These are phyloP conservation scores for Elanoides forficatus DNA, from an alignment of 2,113 vertebrate species.

Conservation along the genomic window DNA sequence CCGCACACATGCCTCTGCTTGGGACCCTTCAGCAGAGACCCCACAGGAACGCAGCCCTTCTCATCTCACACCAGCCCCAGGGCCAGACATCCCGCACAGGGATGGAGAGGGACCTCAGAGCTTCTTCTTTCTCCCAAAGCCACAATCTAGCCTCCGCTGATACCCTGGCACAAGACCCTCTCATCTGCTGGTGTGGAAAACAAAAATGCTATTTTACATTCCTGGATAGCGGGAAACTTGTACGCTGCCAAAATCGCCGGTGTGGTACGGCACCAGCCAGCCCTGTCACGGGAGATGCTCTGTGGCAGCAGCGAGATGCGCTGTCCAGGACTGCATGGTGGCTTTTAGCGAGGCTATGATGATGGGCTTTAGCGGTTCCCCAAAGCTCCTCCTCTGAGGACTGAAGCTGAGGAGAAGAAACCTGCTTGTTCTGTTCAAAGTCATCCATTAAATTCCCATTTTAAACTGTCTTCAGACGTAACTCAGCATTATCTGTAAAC, in stretches of 20 bases:
- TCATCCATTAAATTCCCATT: neutral
- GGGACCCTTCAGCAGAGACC: accelerated
- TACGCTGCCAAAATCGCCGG: neutral
- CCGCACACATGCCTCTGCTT: neutral
- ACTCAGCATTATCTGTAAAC: constrained; percentile 32
- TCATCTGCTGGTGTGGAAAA: accelerated
- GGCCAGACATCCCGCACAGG: neutral
- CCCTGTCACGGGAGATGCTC: neutral
- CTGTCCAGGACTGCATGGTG: neutral
- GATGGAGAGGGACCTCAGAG: neutral
- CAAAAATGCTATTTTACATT: neutral
- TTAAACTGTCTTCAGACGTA: neutral
- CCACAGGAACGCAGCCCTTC: neutral
- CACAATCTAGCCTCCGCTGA: accelerated
- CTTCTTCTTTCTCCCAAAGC: neutral
- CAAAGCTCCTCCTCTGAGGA: neutral
- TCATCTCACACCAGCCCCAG: neutral
- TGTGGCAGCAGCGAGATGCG: accelerated
- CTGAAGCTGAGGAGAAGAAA: neutral
- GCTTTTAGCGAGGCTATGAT: accelerated
- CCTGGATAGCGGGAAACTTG: neutral
- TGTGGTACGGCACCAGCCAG: neutral
- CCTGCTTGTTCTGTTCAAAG: neutral
- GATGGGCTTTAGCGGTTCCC: neutral
- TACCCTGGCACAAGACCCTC: neutral